Percentiles rank a stretch among this genome's conserved stretches.
Conservation (phyloP, 1,140 invertebrate genomes). For the Drosophila bifasciata region DNA sequence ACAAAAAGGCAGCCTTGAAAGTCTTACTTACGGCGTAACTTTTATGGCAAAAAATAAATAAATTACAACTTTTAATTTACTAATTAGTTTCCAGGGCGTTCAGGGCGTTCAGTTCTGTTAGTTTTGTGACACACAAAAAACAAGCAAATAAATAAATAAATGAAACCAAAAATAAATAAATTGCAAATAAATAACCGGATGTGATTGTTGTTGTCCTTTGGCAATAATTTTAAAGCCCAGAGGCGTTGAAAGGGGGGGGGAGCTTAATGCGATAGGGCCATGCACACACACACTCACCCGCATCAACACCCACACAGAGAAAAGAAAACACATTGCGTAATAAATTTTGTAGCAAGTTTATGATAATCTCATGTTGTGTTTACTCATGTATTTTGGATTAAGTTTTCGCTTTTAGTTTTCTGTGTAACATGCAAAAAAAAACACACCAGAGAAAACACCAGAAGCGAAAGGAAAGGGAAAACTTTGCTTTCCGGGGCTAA, state of each 20-base stretch:
- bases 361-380: conserved; percentile 56
- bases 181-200: conserved; percentile 31
- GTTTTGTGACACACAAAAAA: conserved; percentile 34
- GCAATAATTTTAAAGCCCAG: conserved; percentile 38
- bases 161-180: conserved; percentile 2
- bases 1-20: conserved; percentile 32
- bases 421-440: conserved; percentile 48
- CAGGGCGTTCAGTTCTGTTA: background rate
- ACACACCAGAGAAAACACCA: too few relatives aligned
- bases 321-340: conserved; percentile 18
- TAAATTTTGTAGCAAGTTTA: conserved; percentile 47
- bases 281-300: background rate
- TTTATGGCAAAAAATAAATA: conserved; percentile 45
- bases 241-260: conserved; percentile 23
- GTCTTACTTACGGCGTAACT: background rate
- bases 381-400: conserved; percentile 52
- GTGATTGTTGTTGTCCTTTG: conserved; percentile 17
- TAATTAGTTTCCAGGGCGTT: conserved; percentile 43
- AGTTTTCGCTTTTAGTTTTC: conserved; percentile 47
- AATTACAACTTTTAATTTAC: conserved; percentile 52
- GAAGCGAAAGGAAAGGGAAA: background rate
- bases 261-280: conserved; percentile 16
- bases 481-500: conserved; percentile 9
- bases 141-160: conserved; percentile 38
- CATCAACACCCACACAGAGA: background rate